Evolutionary conservation across 2,113 vertebrate species (phyloP).

Genomic region (Dolichallabes microphthalmus): DNA sequence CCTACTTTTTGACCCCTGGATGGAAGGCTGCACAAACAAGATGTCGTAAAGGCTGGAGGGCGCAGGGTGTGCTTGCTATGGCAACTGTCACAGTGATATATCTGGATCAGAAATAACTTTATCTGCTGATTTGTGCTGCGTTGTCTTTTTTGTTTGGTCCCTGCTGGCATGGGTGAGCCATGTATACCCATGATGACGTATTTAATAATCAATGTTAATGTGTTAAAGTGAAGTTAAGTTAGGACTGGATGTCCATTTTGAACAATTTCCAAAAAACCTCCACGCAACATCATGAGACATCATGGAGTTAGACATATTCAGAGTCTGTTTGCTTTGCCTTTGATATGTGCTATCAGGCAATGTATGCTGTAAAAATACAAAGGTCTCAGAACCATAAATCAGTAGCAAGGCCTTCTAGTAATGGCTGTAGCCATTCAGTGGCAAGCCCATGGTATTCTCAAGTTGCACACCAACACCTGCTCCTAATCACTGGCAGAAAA

Average conservation of each 20-base stretch:
- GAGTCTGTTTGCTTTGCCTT: conserved; percentile 8
- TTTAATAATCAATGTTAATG: too few species aligned
- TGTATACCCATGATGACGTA: too few species aligned
- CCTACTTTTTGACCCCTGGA: neutral
- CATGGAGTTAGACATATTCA: neutral
- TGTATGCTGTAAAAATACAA: conserved; percentile 66
- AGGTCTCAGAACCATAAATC: conserved; percentile 69
- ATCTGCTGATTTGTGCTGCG: too few species aligned
- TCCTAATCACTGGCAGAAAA: conserved; percentile 70
- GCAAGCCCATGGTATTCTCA: conserved; percentile 31
- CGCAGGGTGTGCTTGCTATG: neutral
- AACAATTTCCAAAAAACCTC: neutral
- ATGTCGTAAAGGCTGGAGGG: neutral
- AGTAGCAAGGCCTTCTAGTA: conserved; percentile 56
- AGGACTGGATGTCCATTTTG: neutral
- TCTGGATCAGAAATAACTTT: too few species aligned
- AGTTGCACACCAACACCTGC: conserved; percentile 69
- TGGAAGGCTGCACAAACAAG: neutral
- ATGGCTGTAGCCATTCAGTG: conserved; percentile 29
- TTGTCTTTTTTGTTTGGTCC: too few species aligned
- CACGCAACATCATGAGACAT: neutral
- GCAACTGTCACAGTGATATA: conserved; percentile 13
- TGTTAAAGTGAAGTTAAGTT: too few species aligned
- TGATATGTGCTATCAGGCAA: conserved; percentile 61
- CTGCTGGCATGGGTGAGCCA: too few species aligned